These are phyloP conservation scores for Colaptes auratus DNA, from an alignment of 2,113 vertebrate species.

Conservation along the genomic window DNA sequence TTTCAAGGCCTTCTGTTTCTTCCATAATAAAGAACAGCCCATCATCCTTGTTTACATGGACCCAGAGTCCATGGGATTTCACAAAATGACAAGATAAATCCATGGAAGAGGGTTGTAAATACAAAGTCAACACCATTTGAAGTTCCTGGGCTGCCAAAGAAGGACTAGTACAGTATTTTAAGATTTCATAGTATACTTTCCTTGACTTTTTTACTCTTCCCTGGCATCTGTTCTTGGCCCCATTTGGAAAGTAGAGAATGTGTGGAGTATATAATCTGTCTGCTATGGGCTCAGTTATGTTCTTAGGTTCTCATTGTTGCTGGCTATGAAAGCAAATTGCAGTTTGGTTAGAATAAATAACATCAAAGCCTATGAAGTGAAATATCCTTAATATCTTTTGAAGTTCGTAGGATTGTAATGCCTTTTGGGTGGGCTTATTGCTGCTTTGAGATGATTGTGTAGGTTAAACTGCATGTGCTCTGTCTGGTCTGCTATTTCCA, in stretches of 20 bases:
- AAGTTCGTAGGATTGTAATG: background rate
- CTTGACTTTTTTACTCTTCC: background rate
- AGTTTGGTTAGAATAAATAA: background rate
- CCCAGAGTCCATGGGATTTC: background rate
- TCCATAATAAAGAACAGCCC: background rate
- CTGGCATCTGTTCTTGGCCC: background rate
- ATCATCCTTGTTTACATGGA: background rate
- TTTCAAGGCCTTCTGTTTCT: background rate
- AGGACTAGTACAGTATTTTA: background rate
- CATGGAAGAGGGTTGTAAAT: background rate
- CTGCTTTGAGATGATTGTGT: background rate
- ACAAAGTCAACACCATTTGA: background rate
- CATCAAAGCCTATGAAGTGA: background rate
- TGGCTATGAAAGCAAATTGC: background rate
- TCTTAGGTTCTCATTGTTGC: background rate
- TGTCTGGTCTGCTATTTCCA: background rate
- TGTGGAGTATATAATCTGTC: background rate
- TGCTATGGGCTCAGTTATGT: background rate
- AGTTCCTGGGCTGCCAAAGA: background rate
- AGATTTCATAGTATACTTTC: background rate
- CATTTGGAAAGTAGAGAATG: background rate
- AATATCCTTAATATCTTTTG: background rate
- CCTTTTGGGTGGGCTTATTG: background rate
- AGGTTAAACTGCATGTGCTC: background rate
- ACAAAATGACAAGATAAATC: background rate